Base-by-base conservation (phyloP, 1,140 invertebrate species). In the Ooceraea biroi region DNA sequence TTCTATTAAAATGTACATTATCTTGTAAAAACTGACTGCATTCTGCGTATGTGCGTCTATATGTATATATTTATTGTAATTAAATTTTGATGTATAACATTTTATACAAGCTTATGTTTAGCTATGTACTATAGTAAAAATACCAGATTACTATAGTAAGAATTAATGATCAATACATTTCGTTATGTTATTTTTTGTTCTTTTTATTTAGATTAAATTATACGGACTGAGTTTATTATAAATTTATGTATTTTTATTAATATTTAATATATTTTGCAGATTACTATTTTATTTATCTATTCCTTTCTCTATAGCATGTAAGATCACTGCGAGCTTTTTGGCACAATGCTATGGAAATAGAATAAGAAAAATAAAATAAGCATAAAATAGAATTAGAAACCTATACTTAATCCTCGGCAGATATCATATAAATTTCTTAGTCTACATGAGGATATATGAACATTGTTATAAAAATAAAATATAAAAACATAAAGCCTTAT, bases 221-320 rank as follows among this genome's bases (percentile, higher is more conserved):
- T 19, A n/a, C 3, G 19, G 36, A 36, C 7, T 36, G 7, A 36
- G 36, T 36, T 36, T 36, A 25, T 27, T 57, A 25, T 22, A 57
- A 22, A 25, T 22, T 8, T 27, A 25, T 58, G 22, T 58, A 58
- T 58, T 25, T 27, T 44, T 41, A 1, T 76, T 50, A 25, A 73
- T 11, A 8, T 73, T 17, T 58, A 73, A 73, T 73, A 73, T 58
- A 73, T 60, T 41, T 73, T 73, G 17, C 27, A 25, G 3, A 60
- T 1, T 61, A n/a, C 8, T 58, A 36, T 73, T 48, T 17, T 63
- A 50, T 77, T 52, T 52, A 52, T 65, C 30, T 65, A 14, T 52
- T 22, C 3, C 17, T 77, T 52, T 55, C 22, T 27, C 66, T 17
- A 46, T 17, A 27, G 30, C 8, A 0, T 19, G n/a, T n/a, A n/a